Conservation (phyloP, 2,113 vertebrate species). For the Casuarius casuarius region DNA sequence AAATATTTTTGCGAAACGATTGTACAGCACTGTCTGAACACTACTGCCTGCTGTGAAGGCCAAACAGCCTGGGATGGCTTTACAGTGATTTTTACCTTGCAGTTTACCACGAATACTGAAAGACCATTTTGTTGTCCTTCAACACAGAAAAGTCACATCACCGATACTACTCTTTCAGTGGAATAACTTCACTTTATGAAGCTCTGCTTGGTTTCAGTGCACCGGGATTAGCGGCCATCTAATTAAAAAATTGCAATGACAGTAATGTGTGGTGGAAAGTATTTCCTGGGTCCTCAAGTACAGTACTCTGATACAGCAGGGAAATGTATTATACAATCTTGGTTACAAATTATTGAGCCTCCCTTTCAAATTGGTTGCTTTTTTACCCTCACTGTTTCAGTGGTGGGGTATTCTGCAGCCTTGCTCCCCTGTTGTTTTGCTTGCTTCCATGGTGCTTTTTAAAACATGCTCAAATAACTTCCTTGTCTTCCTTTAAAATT, state of each 20-base stretch:
- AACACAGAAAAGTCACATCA: neutral
- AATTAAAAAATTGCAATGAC: neutral
- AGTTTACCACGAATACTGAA: neutral
- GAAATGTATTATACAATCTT: neutral
- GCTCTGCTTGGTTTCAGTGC: neutral
- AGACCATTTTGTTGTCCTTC: neutral
- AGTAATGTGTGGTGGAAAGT: neutral
- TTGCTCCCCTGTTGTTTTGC: neutral
- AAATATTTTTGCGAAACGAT: neutral
- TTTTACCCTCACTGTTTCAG: neutral
- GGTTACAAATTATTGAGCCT: neutral
- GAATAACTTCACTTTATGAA: neutral
- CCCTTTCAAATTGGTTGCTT: neutral
- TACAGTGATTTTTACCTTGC: neutral
- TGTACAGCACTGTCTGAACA: neutral
- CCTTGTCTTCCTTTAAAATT: neutral
- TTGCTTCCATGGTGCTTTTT: neutral
- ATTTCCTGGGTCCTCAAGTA: neutral
- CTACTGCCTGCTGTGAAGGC: neutral
- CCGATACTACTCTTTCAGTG: neutral
- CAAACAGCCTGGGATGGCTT: neutral
- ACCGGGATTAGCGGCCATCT: neutral
- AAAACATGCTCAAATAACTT: neutral
- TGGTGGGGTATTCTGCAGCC: neutral
- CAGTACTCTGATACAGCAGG: neutral